Evolutionary conservation across 2,888 invertebrate species (phyloP).

Genomic region (Stenchaetothrips biformis): DNA sequence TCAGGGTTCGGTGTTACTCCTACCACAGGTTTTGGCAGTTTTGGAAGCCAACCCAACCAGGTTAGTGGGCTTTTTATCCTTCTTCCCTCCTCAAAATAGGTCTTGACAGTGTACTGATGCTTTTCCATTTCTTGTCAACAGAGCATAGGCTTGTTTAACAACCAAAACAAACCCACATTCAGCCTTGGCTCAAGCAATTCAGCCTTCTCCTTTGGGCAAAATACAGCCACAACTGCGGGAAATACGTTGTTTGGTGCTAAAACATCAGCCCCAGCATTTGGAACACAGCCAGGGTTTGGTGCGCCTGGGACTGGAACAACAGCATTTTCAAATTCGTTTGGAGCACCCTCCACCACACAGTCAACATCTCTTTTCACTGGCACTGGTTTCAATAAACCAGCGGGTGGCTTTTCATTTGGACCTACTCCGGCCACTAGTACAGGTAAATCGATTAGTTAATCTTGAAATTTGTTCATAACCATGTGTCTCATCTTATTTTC

Average conservation of each 20-base stretch:
- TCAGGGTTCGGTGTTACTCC: slow-evolving; percentile 44
- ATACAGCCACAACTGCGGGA: slow-evolving; percentile 43
- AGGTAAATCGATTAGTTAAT: slow-evolving; percentile 35
- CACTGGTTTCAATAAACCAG: slow-evolving; percentile 40
- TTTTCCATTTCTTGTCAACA: slow-evolving; percentile 35
- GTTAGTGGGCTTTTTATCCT: slow-evolving; percentile 36
- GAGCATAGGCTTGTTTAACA: slow-evolving; percentile 46
- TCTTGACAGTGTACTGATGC: background rate
- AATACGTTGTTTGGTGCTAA: slow-evolving; percentile 43
- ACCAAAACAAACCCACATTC: slow-evolving; percentile 47
- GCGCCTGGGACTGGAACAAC: slow-evolving; percentile 42
- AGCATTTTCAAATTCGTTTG: slow-evolving; percentile 40
- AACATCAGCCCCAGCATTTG: slow-evolving; percentile 53
- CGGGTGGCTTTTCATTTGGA: slow-evolving; percentile 43
- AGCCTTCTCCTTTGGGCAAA: slow-evolving; percentile 48
- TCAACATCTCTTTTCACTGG: slow-evolving; percentile 40
- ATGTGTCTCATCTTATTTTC: background rate
- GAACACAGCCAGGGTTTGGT: slow-evolving; percentile 40
- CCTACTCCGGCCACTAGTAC: slow-evolving; percentile 40
- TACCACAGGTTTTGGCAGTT: slow-evolving; percentile 43
- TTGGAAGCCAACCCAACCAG: slow-evolving; percentile 46
- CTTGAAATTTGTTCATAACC: background rate
- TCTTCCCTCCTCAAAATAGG: background rate
- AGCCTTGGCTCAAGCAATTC: slow-evolving; percentile 41
- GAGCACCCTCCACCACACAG: slow-evolving; percentile 38